A percentile compares a stretch with the other conserved stretches of the same genome.
These are phyloP conservation scores for Yponomeuta sedellus DNA, from an alignment of 2,888 invertebrate genomes.

Conservation along the genomic window DNA sequence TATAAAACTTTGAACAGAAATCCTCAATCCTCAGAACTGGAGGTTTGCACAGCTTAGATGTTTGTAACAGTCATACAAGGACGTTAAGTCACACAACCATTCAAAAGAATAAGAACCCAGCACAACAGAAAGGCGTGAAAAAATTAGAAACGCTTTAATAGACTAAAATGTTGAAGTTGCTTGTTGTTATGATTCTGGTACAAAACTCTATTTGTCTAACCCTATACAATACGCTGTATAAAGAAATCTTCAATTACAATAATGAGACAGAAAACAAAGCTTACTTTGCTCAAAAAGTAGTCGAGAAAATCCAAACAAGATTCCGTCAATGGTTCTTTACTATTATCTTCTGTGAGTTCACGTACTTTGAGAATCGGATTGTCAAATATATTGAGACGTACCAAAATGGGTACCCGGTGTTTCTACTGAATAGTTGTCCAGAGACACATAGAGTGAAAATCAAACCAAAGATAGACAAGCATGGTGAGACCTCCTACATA, in stretches of 20 bases:
- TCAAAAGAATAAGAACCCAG: neutral
- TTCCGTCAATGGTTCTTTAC: conserved; percentile 67
- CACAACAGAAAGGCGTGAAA: too few species aligned
- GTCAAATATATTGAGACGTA: conserved; percentile 59
- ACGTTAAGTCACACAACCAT: neutral
- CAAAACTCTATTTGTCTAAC: conserved; percentile 28
- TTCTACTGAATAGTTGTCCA: conserved; percentile 60
- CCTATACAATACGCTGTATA: conserved; percentile 33
- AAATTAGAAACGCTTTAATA: too few species aligned
- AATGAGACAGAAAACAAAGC: conserved; percentile 44
- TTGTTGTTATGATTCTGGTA: conserved; percentile 29
- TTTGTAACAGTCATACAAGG: neutral
- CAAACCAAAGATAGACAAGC: conserved; percentile 57
- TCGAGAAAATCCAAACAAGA: conserved; percentile 54
- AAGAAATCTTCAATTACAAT: conserved; percentile 50
- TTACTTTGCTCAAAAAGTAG: conserved; percentile 51
- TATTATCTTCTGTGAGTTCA: conserved; percentile 63
- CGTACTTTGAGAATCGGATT: conserved; percentile 65
- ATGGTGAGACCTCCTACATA: conserved; percentile 59
- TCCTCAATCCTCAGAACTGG: too few species aligned
- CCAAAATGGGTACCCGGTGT: conserved; percentile 55
- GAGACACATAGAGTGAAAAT: conserved; percentile 40
- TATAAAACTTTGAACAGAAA: too few species aligned
- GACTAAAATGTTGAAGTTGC: conserved; percentile 35
- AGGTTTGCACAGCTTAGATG: too few species aligned